Evolutionary conservation across 2,113 vertebrate genomes (phyloP).

Genomic region (Vanacampus margaritifer): DNA sequence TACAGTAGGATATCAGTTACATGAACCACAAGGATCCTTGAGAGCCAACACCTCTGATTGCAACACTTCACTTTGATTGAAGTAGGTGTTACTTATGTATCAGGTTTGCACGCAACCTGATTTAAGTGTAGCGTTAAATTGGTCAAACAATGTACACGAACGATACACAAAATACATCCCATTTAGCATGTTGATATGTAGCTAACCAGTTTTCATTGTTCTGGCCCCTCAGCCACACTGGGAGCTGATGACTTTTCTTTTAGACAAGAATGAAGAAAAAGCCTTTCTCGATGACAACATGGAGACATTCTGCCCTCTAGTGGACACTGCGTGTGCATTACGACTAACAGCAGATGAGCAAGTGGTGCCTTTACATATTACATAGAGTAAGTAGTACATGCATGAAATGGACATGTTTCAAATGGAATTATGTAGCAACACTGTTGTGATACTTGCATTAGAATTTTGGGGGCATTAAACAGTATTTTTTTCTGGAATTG

Average conservation of each 20-base stretch:
- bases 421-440: neutral
- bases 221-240: constrained; percentile 44
- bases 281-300: constrained; percentile 21
- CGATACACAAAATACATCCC: too few species aligned
- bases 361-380: constrained; percentile 40
- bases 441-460: neutral
- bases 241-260: constrained; percentile 50
- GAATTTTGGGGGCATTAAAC: neutral
- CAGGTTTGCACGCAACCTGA: neutral
- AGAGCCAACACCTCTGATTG: constrained; percentile 36
- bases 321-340: constrained; percentile 26
- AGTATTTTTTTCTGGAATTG: too few species aligned
- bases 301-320: constrained; percentile 32
- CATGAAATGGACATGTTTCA: neutral
- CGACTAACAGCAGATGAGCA: constrained; percentile 69
- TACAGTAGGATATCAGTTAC: too few species aligned
- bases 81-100: constrained; percentile 24
- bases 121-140: neutral
- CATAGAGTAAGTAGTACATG: too few species aligned
- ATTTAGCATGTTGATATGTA: neutral
- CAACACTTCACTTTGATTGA: constrained; percentile 48
- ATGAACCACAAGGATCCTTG: constrained; percentile 17
- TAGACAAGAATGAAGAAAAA: constrained; percentile 29
- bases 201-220: neutral
- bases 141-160: neutral